phyloP scores from a whole-genome alignment of 2,888 invertebrate genomes.

The Drosophila kuntzei region DNA sequence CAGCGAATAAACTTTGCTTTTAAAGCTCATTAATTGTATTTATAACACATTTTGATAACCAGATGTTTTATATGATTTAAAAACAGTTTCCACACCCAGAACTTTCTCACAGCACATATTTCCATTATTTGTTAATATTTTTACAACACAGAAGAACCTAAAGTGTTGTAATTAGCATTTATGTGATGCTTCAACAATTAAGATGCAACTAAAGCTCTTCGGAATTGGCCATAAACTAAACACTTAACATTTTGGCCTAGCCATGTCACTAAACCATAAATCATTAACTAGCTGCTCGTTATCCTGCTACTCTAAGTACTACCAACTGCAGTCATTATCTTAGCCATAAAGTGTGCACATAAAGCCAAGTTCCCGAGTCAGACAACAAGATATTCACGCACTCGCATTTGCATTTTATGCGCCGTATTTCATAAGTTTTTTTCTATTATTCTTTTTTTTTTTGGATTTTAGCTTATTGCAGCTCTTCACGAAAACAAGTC shows the following conservation, averaged over 20 bases:
- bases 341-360: slow-evolving; percentile 18
- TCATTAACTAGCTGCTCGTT: slow-evolving; percentile 17
- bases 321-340: slow-evolving; percentile 25
- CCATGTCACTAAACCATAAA: slow-evolving; percentile 26
- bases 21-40: neutral
- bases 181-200: neutral
- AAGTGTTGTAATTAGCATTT: neutral
- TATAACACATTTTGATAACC: neutral
- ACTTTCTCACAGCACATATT: neutral
- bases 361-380: slow-evolving; percentile 12
- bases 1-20: neutral
- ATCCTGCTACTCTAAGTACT: slow-evolving; percentile 5
- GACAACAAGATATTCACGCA: slow-evolving; percentile 26
- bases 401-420: slow-evolving; percentile 52
- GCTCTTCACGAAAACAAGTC: slow-evolving; percentile 66
- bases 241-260: neutral
- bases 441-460: slow-evolving; percentile 12
- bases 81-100: neutral
- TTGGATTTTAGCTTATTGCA: slow-evolving; percentile 17
- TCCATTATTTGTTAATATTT: neutral
- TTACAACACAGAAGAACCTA: neutral
- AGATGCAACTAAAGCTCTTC: neutral
- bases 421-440: slow-evolving; percentile 24
- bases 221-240: neutral
- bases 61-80: neutral